phyloP scores from a whole-genome alignment of 2,113 vertebrate species.

The Poeciliopsis turrubarensis region DNA sequence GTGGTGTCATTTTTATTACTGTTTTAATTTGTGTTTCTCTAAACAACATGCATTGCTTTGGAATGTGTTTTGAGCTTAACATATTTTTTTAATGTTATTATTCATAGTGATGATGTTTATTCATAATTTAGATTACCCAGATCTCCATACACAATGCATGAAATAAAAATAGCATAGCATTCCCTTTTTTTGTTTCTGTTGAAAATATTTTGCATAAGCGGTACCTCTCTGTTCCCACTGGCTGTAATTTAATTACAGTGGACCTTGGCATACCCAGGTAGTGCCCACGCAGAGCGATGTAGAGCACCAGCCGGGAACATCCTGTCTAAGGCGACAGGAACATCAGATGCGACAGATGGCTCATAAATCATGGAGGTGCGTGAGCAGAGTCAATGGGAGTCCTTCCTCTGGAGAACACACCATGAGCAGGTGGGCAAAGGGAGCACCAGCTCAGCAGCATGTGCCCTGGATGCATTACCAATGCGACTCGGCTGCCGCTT shows the following conservation, averaged over 20 bases:
- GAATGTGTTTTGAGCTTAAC: background rate
- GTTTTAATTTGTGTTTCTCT: too few relatives aligned
- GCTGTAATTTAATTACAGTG: slow-evolving; percentile 83
- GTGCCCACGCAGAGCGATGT: slow-evolving; percentile 66
- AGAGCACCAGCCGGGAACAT: slow-evolving; percentile 78
- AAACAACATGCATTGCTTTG: background rate
- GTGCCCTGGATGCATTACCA: slow-evolving; percentile 42
- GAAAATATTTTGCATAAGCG: slow-evolving; percentile 34
- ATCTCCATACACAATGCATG: background rate
- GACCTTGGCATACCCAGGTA: slow-evolving; percentile 76
- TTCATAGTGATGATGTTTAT: background rate
- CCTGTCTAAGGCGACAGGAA: slow-evolving; percentile 77
- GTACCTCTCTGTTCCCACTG: slow-evolving; percentile 62
- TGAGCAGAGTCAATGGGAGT: slow-evolving; percentile 61
- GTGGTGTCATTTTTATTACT: background rate
- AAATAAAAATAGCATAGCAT: slow-evolving; percentile 15
- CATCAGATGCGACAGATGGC: slow-evolving; percentile 84
- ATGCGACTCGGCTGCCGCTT: slow-evolving; percentile 38
- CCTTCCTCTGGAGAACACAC: slow-evolving; percentile 71
- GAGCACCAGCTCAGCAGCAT: slow-evolving; percentile 52
- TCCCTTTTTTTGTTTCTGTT: background rate
- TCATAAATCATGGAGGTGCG: slow-evolving; percentile 82
- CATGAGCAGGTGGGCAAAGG: slow-evolving; percentile 66
- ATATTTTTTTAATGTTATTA: background rate
- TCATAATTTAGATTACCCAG: background rate